Percentiles rank a stretch among this genome's conserved stretches.
These are phyloP conservation scores for Limnephilus rhombicus DNA, from an alignment of 2,888 invertebrate genomes.

Conservation along the genomic window DNA sequence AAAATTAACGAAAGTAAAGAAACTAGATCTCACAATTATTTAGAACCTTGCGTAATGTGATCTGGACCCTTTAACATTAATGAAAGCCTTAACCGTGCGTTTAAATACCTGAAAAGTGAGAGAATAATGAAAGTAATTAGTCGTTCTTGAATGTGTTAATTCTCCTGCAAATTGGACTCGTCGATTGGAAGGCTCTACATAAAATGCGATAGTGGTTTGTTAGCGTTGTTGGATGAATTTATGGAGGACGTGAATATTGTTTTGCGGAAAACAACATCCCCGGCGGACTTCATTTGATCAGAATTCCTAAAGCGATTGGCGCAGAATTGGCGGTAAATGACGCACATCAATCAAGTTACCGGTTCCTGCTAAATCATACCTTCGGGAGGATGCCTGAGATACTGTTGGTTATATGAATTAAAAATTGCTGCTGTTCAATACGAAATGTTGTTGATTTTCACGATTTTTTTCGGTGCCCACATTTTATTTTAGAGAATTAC, in stretches of 20 bases:
- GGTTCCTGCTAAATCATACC: constrained; percentile 9
- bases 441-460: not conserved
- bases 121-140: not conserved
- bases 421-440: not conserved
- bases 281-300: constrained; percentile 23
- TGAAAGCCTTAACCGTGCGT: not conserved
- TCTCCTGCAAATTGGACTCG: not conserved
- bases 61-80: too few species aligned
- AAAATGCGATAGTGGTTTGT: not conserved
- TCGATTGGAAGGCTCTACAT: not conserved
- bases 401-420: not conserved
- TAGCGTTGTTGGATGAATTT: not conserved
- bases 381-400: not conserved
- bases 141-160: not conserved
- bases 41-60: not conserved
- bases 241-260: constrained; percentile 30
- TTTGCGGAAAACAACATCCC: constrained; percentile 22
- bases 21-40: not conserved
- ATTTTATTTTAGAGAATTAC: too few species aligned
- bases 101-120: not conserved
- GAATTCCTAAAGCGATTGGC: constrained; percentile 37
- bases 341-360: constrained; percentile 33
- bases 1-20: not conserved
- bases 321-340: constrained; percentile 38
- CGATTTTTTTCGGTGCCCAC: too few species aligned